A percentile compares a stretch with the other conserved stretches of the same genome.
phyloP scores from a whole-genome alignment of 2,113 vertebrate genomes.

The Asarcornis scutulata region DNA sequence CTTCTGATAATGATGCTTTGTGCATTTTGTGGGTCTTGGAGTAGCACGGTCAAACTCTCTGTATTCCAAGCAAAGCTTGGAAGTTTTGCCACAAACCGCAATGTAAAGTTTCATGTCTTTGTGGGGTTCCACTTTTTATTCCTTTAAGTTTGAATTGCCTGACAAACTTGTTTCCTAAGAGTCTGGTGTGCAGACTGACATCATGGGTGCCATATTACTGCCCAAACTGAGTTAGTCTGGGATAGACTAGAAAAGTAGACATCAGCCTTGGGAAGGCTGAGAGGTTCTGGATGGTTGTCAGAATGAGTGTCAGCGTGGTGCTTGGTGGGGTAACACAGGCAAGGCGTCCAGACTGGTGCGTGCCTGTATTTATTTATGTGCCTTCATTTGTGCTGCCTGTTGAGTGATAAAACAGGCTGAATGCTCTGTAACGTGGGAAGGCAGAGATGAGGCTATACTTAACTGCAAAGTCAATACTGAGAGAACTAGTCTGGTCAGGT shows the following conservation, averaged over 20 bases:
- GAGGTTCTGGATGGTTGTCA: background rate
- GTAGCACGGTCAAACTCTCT: background rate
- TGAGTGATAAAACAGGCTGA: background rate
- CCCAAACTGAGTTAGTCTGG: background rate
- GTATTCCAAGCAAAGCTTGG: background rate
- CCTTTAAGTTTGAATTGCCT: background rate
- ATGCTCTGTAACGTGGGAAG: background rate
- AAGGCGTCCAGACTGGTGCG: accelerated
- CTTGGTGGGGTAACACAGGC: background rate
- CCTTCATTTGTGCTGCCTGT: accelerated
- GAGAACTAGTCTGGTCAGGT: background rate
- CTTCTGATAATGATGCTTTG: background rate
- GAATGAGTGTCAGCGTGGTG: background rate
- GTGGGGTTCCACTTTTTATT: background rate
- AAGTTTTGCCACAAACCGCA: accelerated
- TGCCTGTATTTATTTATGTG: background rate
- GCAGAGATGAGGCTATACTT: background rate
- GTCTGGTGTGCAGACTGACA: accelerated
- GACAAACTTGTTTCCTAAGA: background rate
- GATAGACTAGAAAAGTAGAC: background rate
- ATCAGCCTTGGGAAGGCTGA: background rate
- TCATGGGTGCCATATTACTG: background rate
- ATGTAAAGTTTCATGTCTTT: background rate
- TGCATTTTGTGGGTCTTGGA: background rate
- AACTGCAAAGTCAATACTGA: background rate